Base-by-base conservation (phyloP, 1,140 invertebrate species). In the Metaphire vulgaris region DNA sequence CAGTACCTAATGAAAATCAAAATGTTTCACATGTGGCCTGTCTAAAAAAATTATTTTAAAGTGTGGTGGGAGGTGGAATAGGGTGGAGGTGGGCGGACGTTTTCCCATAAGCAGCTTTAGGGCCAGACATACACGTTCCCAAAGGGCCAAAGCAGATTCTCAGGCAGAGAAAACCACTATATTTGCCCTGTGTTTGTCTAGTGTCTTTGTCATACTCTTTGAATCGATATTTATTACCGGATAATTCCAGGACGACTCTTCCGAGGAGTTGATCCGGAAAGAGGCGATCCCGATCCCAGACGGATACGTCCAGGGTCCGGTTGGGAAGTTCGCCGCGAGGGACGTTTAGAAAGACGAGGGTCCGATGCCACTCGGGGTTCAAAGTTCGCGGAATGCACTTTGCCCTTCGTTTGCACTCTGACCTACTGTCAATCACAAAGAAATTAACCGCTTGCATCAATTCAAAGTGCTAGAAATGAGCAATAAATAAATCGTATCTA, bases 311-410 rank as follows among this genome's bases (percentile, higher is more conserved):
- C 56, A 91, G 81, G 69, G 87, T 87, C 72, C 88, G 87, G 73
- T 86, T 84, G 69, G 85, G 82, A 2, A 91, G 81, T 64, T 90
- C 88, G 21, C 86, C 84, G 1, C 82, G 78, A 28, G 85, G 81
- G 6, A 90, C 81, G 77, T 88, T 84, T 74, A 87, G 86, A 83
- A 90, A 91, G 14, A 90, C 88, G 79, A 90, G 87, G 0, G 88
- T 89, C 82, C 90, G 89, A 79, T 91, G 89, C 90, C 90, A 91
- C 80, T 90, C 88, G 0, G 90, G 90, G 75, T 88, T 86, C 67
- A 86, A 83, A 28, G 85, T 89, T 68, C 86, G 86, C 0, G 86
- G 82, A 71, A 91, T 88, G 81, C 89, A 89, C 66, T 89, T 87
- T 16, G 90, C 90, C 74, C 89, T 81, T 26, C 90, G 82, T 81